A percentile compares a stretch with the other conserved stretches of the same genome.
Evolutionary conservation across 2,888 invertebrate species (phyloP).

Genomic region (Boloria selene): DNA sequence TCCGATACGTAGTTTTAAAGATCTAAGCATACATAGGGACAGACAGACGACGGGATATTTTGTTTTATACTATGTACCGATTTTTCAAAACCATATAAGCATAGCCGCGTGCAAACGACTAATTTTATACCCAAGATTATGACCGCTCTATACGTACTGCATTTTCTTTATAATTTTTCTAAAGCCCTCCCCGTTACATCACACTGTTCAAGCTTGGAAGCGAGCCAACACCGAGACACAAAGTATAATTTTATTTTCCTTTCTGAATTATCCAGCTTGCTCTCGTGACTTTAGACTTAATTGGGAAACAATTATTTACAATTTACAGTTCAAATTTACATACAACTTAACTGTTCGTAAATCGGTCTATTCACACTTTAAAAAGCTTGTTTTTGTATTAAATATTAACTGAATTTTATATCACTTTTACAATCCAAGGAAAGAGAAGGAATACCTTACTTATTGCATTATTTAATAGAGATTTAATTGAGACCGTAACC

Average conservation of each 20-base stretch:
- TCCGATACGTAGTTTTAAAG: too few relatives aligned
- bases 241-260: slow-evolving; percentile 32
- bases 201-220: slow-evolving; percentile 27
- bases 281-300: slow-evolving; percentile 32
- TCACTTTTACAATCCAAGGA: neutral
- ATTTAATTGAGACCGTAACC: too few relatives aligned
- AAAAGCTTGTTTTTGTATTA: slow-evolving; percentile 9
- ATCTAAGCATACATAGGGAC: too few relatives aligned
- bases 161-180: slow-evolving; percentile 20
- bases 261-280: slow-evolving; percentile 33
- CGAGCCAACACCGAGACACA: slow-evolving; percentile 27
- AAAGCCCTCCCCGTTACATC: slow-evolving; percentile 25
- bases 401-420: neutral
- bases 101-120: too few relatives aligned
- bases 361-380: slow-evolving; percentile 7
- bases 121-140: too few relatives aligned
- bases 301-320: slow-evolving; percentile 24
- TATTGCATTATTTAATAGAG: too few relatives aligned
- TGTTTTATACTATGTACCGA: too few relatives aligned
- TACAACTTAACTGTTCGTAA: neutral
- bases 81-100: too few relatives aligned
- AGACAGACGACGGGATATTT: too few relatives aligned
- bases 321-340: slow-evolving; percentile 6
- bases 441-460: too few relatives aligned
- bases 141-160: neutral